Conservation (phyloP, 2,113 vertebrate genomes). For the Andinoacara biseriatus region DNA sequence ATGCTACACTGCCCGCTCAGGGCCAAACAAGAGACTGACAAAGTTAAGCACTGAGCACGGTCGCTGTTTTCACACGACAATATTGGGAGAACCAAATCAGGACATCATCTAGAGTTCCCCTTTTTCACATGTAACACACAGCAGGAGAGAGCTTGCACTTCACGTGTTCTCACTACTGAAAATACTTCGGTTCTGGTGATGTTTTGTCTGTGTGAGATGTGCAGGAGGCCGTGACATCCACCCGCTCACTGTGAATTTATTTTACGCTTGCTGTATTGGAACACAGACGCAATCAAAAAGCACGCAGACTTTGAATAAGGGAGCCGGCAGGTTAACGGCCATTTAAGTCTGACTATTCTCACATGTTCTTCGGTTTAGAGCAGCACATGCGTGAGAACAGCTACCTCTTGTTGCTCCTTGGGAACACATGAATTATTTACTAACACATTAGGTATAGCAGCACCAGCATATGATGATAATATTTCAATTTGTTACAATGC, state of each 20-base stretch:
- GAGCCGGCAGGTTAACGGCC: not conserved
- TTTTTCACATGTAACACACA: not conserved
- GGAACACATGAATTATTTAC: constrained; percentile 4
- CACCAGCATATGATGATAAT: not conserved
- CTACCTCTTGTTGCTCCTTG: not conserved
- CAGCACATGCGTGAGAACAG: not conserved
- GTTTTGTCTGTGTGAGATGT: not conserved
- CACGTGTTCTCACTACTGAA: not conserved
- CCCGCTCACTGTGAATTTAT: not conserved
- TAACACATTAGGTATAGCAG: not conserved
- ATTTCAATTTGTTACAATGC: not conserved
- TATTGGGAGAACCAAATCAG: not conserved
- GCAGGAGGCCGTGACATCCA: not conserved
- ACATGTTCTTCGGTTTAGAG: not conserved
- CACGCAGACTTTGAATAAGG: no score
- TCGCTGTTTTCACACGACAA: not conserved
- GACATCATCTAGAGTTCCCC: not conserved
- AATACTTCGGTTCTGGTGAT: not conserved
- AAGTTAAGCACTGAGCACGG: not conserved
- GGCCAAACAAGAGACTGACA: not conserved
- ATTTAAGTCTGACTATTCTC: not conserved
- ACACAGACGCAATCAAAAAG: not conserved
- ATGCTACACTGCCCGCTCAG: not conserved
- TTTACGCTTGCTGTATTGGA: not conserved
- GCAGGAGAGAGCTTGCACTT: not conserved